phyloP scores from a whole-genome alignment of 2,113 vertebrate species.

The Thinocorus orbignyianus region DNA sequence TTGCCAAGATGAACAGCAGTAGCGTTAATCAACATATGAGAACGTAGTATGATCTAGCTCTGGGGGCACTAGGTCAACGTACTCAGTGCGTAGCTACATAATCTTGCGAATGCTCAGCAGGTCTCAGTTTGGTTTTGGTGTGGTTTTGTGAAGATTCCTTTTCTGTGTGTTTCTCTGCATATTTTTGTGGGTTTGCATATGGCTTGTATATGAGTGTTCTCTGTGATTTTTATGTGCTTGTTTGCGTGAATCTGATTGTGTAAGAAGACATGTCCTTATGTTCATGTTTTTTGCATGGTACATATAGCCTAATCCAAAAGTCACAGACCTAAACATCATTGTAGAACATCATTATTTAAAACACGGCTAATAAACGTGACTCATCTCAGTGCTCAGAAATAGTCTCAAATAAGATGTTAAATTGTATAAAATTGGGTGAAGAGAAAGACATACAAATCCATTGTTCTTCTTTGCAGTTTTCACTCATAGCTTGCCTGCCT shows the following conservation, averaged over 20 bases:
- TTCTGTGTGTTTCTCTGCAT: not conserved
- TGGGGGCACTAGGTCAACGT: not conserved
- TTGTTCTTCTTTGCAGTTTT: not conserved
- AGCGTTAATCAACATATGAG: accelerated
- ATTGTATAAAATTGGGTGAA: not conserved
- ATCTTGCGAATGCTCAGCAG: not conserved
- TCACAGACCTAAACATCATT: not conserved
- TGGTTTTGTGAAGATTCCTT: not conserved
- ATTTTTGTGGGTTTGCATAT: not conserved
- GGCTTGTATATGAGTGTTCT: not conserved
- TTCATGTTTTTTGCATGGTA: not conserved
- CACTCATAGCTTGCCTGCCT: not conserved
- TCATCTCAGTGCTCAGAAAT: not conserved
- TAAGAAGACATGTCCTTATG: not conserved
- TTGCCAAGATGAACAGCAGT: not conserved
- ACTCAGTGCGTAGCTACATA: not conserved
- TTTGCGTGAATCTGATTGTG: not conserved
- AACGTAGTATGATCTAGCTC: not conserved
- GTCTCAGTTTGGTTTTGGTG: not conserved
- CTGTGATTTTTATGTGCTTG: not conserved
- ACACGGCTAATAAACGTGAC: not conserved
- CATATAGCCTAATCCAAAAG: not conserved
- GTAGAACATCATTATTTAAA: not conserved
- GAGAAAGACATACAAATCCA: not conserved
- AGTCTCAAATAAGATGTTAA: not conserved